Evolutionary conservation across 2,113 vertebrate genomes (phyloP).

Genomic region (Tyrannus savana): DNA sequence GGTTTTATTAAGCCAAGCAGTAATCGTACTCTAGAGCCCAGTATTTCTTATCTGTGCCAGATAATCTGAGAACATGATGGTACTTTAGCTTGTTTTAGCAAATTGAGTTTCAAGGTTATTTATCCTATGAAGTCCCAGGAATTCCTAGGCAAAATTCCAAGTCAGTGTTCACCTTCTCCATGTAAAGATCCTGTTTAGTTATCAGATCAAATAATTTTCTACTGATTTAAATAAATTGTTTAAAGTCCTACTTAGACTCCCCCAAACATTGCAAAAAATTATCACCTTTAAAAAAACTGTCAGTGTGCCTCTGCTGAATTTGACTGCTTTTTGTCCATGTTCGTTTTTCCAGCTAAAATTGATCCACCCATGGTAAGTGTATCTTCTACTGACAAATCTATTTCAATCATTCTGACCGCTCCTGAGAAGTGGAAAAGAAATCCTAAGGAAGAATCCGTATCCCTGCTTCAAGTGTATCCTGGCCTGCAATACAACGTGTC

Average conservation of each 20-base stretch:
- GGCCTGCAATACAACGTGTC: conserved; percentile 82
- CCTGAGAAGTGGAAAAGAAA: conserved; percentile 82
- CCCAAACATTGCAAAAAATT: background rate
- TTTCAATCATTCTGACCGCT: conserved; percentile 77
- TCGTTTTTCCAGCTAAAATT: conserved; percentile 77
- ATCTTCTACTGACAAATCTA: conserved; percentile 69
- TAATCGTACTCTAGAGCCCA: background rate
- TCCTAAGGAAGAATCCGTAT: conserved; percentile 42
- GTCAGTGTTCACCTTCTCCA: background rate
- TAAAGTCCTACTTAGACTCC: background rate
- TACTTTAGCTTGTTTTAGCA: background rate
- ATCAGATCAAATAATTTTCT: background rate
- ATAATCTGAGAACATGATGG: background rate
- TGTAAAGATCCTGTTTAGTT: background rate
- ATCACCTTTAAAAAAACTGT: background rate
- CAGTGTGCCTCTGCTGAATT: background rate
- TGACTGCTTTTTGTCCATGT: background rate
- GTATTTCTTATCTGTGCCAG: background rate
- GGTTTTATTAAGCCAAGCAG: background rate
- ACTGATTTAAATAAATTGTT: background rate
- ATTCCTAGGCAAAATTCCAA: conserved; percentile 18
- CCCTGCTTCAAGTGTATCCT: conserved; percentile 78
- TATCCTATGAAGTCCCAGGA: background rate
- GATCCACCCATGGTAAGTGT: conserved; percentile 81
- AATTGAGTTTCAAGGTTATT: background rate